phyloP scores from a whole-genome alignment of 2,113 vertebrate species.

The Leuciscus idus region DNA sequence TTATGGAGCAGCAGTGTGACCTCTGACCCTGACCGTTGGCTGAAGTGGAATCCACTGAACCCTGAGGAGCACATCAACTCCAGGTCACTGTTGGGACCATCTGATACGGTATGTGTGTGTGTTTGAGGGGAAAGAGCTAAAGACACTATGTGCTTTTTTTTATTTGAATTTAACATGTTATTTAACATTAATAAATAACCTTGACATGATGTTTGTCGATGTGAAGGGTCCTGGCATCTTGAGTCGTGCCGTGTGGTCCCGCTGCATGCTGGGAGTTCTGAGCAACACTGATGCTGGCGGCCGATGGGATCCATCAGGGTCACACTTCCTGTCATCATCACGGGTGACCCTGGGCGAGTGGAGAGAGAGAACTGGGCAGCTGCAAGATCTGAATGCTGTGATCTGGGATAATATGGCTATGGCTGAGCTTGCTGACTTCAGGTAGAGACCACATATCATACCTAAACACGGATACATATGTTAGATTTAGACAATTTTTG shows the following conservation, averaged over 20 bases:
- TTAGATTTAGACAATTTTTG: background rate
- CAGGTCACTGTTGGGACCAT: conserved; percentile 58
- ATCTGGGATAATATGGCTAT: conserved; percentile 91
- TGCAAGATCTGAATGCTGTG: conserved; percentile 80
- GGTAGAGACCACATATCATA: conserved; percentile 72
- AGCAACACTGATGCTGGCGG: conserved; percentile 75
- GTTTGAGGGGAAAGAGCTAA: background rate
- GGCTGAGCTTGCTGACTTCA: conserved; percentile 81
- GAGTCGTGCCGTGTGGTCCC: conserved; percentile 87
- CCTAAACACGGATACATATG: background rate
- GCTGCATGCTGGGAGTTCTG: conserved; percentile 89
- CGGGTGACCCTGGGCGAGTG: conserved; percentile 88
- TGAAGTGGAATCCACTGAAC: conserved; percentile 81
- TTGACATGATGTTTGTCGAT: conserved; percentile 37
- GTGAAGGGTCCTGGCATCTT: conserved; percentile 88
- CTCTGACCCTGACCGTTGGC: conserved; percentile 87
- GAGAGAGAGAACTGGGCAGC: conserved; percentile 86
- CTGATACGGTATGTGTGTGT: conserved; percentile 67
- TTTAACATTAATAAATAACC: background rate
- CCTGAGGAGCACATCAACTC: conserved; percentile 49
- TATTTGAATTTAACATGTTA: background rate
- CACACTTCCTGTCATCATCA: conserved; percentile 81
- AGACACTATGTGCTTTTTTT: background rate
- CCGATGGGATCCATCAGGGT: conserved; percentile 80
- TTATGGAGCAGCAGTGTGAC: conserved; percentile 89